Conservation (phyloP, 2,888 invertebrate species). For the Orgyia antiqua region DNA sequence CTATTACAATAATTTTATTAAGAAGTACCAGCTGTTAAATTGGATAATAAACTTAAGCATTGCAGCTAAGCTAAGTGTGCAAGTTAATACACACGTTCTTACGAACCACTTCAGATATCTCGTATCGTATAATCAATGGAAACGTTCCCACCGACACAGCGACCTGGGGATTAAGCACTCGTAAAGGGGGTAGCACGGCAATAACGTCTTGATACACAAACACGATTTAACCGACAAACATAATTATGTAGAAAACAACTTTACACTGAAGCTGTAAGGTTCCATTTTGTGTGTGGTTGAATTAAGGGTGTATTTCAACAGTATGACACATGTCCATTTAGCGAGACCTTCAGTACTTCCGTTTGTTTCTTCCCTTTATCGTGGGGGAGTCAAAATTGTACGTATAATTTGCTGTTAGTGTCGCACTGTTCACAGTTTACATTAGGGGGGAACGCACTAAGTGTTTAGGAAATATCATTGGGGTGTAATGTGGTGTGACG, state of each 20-base stretch:
- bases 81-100: no score
- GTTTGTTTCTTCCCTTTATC: constrained; percentile 28
- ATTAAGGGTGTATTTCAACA: constrained; percentile 32
- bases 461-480: constrained; percentile 7
- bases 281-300: constrained; percentile 8
- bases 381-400: constrained; percentile 25
- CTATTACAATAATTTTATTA: no score
- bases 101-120: no score
- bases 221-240: constrained; percentile 25
- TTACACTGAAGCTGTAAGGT: constrained; percentile 16
- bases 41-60: no score
- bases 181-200: constrained; percentile 62
- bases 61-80: no score
- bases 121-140: constrained; percentile 29
- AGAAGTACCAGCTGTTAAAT: no score
- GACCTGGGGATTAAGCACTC: constrained; percentile 70
- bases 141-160: constrained; percentile 30
- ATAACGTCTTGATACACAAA: constrained; percentile 66
- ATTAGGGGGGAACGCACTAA: constrained; percentile 13
- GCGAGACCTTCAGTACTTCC: constrained; percentile 39
- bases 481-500: constrained; percentile 9
- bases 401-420: constrained; percentile 27
- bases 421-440: constrained; percentile 16
- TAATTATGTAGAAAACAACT: constrained; percentile 16
- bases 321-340: constrained; percentile 56